Conservation (phyloP, 2,888 invertebrate genomes). For the Eupithecia centaureata region DNA sequence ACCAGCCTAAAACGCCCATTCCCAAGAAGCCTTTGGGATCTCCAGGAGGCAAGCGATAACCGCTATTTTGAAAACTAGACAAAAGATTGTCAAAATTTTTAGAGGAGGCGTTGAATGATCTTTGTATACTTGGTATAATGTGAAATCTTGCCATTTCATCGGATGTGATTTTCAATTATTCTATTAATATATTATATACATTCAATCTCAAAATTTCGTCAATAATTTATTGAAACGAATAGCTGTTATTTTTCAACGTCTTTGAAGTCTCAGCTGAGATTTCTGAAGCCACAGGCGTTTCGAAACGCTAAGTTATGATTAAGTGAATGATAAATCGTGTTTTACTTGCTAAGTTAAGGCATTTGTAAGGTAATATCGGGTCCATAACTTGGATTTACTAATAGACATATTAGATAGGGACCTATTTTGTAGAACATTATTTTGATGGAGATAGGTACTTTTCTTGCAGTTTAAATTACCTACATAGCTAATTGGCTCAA, state of each 20-base stretch:
- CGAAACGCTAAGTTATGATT: constrained; percentile 32
- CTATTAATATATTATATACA: no score
- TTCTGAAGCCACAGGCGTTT: constrained; percentile 27
- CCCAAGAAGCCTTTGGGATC: no score
- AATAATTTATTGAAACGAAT: constrained; percentile 23
- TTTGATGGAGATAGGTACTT: background rate
- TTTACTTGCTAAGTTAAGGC: constrained; percentile 17
- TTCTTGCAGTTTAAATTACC: background rate
- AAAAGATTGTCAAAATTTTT: no score
- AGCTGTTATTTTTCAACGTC: constrained; percentile 32
- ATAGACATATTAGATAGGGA: background rate
- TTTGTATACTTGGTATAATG: background rate
- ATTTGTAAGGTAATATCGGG: constrained; percentile 3
- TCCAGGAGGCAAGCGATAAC: background rate
- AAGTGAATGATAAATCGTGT: constrained; percentile 36
- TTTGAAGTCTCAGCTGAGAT: constrained; percentile 29
- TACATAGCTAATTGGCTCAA: background rate
- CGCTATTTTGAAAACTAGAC: no score
- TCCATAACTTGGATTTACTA: constrained; percentile 5
- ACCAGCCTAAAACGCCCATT: no score
- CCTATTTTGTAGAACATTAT: background rate
- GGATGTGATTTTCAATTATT: constrained; percentile 7
- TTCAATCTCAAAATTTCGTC: constrained; percentile 14
- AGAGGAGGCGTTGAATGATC: background rate
- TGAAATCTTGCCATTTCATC: background rate